Evolutionary conservation across 37 sponge, comb jelly and placozoan species (phyloP), one percentile per base, ranked within the genome.

Genomic region (Aphrocallistes beatrix): DNA sequence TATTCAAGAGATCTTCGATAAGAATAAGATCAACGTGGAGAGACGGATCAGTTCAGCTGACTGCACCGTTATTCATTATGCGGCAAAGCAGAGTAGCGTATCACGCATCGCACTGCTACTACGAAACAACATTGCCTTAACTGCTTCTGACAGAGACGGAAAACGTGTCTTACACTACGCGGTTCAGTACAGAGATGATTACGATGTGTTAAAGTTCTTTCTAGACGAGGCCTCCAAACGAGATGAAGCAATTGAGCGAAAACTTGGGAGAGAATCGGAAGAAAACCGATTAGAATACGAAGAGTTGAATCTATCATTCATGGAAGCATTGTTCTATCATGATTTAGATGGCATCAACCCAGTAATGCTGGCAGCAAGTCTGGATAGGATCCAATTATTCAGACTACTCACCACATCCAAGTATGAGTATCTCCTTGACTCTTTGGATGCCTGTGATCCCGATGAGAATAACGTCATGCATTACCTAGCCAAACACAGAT

Each of bases 401-500:
- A 60, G n/a, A 13, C 75, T 60, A 13, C 21, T 60, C 8, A 60
- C 21, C 3, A 60, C 75, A 60, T 6, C 75, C 8, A 60, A 3
- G 10, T 60, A 60, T 60, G 75, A 60, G 8, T 60, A 60, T 30
- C 34, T 60, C 10, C 75, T 60, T 21, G 75, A 60, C 3, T 25
- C 17, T 32, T 60, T 60, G 6, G 75, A 60, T 19, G 3, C 75
- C 32, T 13, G 75, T 60, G 75, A 60, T 30, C 75, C 75, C 25
- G 34, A 60, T 60, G 34, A 60, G 75, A 60, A 60, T 60, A 60
- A 60, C 34, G 75, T 60, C 75, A 60, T 60, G 6, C 75, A 60
- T 13, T 60, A 60, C 34, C 75, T 60, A 13, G 75, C 75, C 75
- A 60, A 60, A 19, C 3, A 60, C 21, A 60, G n/a, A 30, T 60